A percentile compares a stretch with the other conserved stretches of the same genome.
phyloP scores from a whole-genome alignment of 2,888 invertebrate species.

The Aquatica leii region DNA sequence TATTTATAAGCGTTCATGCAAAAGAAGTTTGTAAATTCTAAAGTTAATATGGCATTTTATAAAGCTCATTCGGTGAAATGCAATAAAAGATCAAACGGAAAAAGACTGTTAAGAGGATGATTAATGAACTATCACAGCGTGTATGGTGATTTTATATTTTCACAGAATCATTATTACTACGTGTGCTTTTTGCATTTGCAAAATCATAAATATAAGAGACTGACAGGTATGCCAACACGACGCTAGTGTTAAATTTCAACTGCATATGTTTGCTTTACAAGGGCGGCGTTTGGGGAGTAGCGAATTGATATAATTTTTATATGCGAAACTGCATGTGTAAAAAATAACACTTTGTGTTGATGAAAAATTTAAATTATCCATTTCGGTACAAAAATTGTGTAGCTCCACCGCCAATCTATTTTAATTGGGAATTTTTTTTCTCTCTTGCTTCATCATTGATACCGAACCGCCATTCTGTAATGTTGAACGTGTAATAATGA shows the following conservation, averaged over 20 bases:
- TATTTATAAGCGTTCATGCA: not conserved
- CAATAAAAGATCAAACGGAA: constrained; percentile 19
- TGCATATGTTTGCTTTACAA: constrained; percentile 31
- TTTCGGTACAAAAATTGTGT: constrained; percentile 16
- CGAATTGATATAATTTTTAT: constrained; percentile 32
- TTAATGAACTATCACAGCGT: constrained; percentile 19
- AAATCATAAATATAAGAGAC: constrained; percentile 19
- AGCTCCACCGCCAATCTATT: constrained; percentile 10
- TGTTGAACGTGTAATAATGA: constrained; percentile 11
- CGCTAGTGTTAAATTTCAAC: constrained; percentile 16
- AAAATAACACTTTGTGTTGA: constrained; percentile 27
- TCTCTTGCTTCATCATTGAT: constrained; percentile 11
- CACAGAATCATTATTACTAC: constrained; percentile 21
- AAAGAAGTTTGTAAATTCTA: not conserved
- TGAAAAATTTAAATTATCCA: constrained; percentile 24
- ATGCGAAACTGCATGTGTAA: constrained; percentile 30
- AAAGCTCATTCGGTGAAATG: constrained; percentile 12
- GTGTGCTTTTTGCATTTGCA: constrained; percentile 14
- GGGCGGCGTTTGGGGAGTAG: constrained; percentile 28
- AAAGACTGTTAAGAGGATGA: constrained; percentile 21
- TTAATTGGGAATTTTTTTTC: constrained; percentile 18
- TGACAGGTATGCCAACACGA: constrained; percentile 17
- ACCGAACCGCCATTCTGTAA: not conserved
- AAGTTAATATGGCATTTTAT: constrained; percentile 7
- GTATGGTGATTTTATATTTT: constrained; percentile 24